Base-by-base conservation (phyloP, 2,888 invertebrate genomes). In the Napeogenes sylphis region DNA sequence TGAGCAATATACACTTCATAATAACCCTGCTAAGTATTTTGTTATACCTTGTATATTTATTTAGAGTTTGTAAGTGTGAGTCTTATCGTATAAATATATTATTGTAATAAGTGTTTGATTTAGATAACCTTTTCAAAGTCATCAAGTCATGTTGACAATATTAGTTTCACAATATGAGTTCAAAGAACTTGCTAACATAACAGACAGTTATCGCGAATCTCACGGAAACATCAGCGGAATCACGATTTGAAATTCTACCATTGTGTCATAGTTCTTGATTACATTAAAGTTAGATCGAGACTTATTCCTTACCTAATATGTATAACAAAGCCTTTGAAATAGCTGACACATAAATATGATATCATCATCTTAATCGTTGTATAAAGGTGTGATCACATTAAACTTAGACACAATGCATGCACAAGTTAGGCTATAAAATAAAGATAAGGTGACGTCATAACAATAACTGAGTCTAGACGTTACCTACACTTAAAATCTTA, bases 331-430 rank as follows among this genome's bases (percentile, higher is more conserved):
- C 45, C 61, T 58, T 65, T 65, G 51, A 65, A 65, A 55, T 42
- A 61, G 63, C 55, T 67, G 67, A 67, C 65, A 63, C 65, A 63
- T 65, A 58, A 61, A 67, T 62, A 67, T 67, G 67, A 67, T 67
- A 67, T 67, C 65, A 67, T 60, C 59, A 59, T 45, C 55, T 46
- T 63, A 61, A 51, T 51, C 8, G 51, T 10, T 51, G 47, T 30
- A 12, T 51, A 30, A 51, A 51, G 21, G 30, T 30, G 4, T 30
- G 51, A 30, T 51, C 51, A 51, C 51, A 51, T 30, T 10, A 30
- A 30, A 51, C 51, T 45, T 55, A 59, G 14, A 54, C 54, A 59
- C 54, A n/a, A 12, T 33, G 45, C 33, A 38, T 21, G 33, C 14
- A 6, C 14, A 35, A 51, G n/a, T 47, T 51, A 2, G 6, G 14